phyloP scores from a whole-genome alignment of 2,797 vertebrate species.

The Picus viridis region DNA sequence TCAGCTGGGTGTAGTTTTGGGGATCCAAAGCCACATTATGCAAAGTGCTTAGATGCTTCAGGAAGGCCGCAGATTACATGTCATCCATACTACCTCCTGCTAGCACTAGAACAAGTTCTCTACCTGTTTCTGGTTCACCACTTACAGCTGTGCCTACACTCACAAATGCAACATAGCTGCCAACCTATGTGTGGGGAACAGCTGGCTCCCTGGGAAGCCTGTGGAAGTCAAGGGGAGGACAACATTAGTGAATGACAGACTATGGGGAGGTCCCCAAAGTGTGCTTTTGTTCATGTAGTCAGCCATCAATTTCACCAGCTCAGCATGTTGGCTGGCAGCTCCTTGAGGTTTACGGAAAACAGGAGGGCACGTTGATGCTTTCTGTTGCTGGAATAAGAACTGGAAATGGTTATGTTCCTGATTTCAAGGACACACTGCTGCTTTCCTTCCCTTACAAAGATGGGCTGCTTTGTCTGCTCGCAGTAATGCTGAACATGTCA shows the following conservation, averaged over 20 bases:
- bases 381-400: conserved; percentile 9
- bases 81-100: neutral
- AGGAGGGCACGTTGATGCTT: neutral
- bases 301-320: conserved; percentile 58
- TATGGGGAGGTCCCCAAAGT: conserved; percentile 60
- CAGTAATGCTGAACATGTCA: neutral
- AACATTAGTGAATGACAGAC: conserved; percentile 58
- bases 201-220: conserved; percentile 47
- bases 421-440: neutral
- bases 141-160: conserved; percentile 27
- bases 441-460: neutral
- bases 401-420: neutral
- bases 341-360: conserved; percentile 21
- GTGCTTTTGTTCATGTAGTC: conserved; percentile 49
- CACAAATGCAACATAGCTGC: neutral
- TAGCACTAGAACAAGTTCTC: conserved; percentile 8
- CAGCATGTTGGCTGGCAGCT: conserved; percentile 43
- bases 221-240: conserved; percentile 55
- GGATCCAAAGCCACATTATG: neutral
- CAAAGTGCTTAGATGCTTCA: neutral
- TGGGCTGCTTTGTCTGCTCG: neutral
- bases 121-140: conserved; percentile 60
- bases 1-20: neutral
- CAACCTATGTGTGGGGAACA: neutral
- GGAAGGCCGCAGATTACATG: neutral